phyloP scores from a whole-genome alignment of 2,113 vertebrate genomes.

The Lipophrys pholis region DNA sequence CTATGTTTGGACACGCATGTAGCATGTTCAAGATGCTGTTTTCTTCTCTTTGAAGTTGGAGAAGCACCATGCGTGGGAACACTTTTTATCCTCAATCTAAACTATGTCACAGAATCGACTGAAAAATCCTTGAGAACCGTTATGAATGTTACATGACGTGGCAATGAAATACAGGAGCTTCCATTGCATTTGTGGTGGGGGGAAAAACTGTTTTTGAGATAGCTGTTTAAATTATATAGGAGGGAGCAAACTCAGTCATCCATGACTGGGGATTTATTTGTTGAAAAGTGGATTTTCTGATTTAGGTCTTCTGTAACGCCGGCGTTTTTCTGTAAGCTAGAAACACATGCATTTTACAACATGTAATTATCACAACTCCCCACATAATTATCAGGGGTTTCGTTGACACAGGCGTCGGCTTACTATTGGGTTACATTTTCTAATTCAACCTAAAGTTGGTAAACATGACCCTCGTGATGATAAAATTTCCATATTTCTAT shows the following conservation, averaged over 20 bases:
- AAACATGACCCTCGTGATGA: neutral
- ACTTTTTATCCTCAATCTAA: slow-evolving; percentile 39
- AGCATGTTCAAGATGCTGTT: slow-evolving; percentile 27
- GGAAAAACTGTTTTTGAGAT: slow-evolving; percentile 1
- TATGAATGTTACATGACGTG: slow-evolving; percentile 38
- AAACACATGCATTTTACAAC: neutral
- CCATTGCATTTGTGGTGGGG: neutral
- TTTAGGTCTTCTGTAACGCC: neutral
- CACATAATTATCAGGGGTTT: no score
- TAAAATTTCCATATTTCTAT: neutral
- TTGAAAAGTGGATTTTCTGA: slow-evolving; percentile 5
- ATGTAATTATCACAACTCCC: neutral
- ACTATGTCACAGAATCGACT: slow-evolving; percentile 10
- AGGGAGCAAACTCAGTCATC: neutral
- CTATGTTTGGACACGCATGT: slow-evolving; percentile 59
- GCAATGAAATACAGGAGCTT: slow-evolving; percentile 24
- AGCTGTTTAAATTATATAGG: slow-evolving; percentile 4
- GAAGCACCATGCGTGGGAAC: slow-evolving; percentile 36
- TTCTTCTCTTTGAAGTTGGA: slow-evolving; percentile 1
- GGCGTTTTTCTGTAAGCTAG: neutral
- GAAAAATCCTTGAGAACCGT: slow-evolving; percentile 32
- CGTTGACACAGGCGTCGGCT: neutral
- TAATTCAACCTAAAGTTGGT: neutral
- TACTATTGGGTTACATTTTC: neutral
- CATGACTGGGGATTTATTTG: neutral